Evolutionary conservation across 92 coral and sea anemone genomes (phyloP), one percentile per base, ranked within the genome.

Genomic region (Heliopora coerulea): DNA sequence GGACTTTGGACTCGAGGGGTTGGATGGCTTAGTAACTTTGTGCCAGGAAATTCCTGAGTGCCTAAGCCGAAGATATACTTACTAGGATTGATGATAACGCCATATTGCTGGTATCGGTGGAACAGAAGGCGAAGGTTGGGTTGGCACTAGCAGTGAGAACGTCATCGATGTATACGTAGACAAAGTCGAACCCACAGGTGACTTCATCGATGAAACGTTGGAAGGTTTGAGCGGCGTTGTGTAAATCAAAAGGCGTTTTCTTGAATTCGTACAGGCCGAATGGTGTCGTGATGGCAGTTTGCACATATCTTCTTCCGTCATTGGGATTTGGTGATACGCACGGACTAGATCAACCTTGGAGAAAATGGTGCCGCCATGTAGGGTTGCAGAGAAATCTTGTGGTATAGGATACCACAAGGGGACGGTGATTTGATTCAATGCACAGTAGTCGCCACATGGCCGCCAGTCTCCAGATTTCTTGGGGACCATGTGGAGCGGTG

Each of bases 221-320:
- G 62, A 76, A 76, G 0, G 68, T 57, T 34, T 74, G 79, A 0
- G 68, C 54, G 0, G 79, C 79, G 54, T 74, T 74, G 17, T 56
- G 56, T 7, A 74, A 54, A 6, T 68, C 68, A 28, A 74, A 74
- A 11, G 79, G 79, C 79, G 57, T 74, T 0, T 30, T 39, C 17
- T 20, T 17, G 49, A 56, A 74, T 28, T 58, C 79, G 25, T 49
- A 73, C 0, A 59, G 34, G 10, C 78, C 65, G 29, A 73, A 73
- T 0, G 65, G 65, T 2, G 79, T 72, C 37, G 28, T 49, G 15
- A 66, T 34, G 29, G 73, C 73, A 24, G 57, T 66, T 66, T 41
- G 0, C 54, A 30, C 17, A 66, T 66, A 30, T 66, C 73, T 1
- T 66, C 57, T 3, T 19, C 59, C 0, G 59, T 62, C 0, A 69